Evolutionary conservation across 2,797 vertebrate genomes (phyloP), one percentile per base, ranked within the genome.

Genomic region (Ctenosaura bakeri): DNA sequence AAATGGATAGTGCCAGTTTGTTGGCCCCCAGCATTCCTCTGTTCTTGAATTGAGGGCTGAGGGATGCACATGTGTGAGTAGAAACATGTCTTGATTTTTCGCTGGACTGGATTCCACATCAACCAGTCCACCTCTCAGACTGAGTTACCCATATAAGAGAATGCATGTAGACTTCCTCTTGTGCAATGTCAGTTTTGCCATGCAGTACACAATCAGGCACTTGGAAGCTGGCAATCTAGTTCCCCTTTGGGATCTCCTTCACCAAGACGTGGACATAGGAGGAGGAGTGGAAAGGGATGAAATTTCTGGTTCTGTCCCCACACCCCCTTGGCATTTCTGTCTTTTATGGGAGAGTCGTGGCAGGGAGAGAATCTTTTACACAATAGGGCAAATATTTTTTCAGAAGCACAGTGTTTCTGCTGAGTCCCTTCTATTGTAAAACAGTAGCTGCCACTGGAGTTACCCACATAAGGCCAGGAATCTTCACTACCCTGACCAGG

Each of bases 351-450:
- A 91, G n/a, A 20, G 14, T 32, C 29, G 73, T 4, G 59, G 42
- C 42, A 42, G 90, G 91, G 91, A 89, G 85, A 83, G 62, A 78
- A 18, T 89, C 4, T 90, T 3, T 94, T 90, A n/a, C n/a, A 85
- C 32, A 77, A 35, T 73, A 66, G 59, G 83, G 18, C 29, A 56
- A 35, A 14, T n/a, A 13, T 71, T 64, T 14, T 50, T 50, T 56
- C 22, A 64, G 73, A 73, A 10, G 20, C 38, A 64, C 38, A 2
- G 18, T 22, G 46, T 83, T 12, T 77, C 91, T 93, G 92, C 93
- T 42, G 93, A 81, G 94, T 97, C 97, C 97, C 97, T 97, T 95
- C 97, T 97, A 96, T 97, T 32, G 96, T 95, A 95, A 73, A 95
- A 91, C 88, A 93, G 93, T 96, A 96, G 96, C 96, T 96, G n/a